These are phyloP conservation scores for Brenthis hecate DNA, from an alignment of 2,888 invertebrate species.

Conservation along the genomic window DNA sequence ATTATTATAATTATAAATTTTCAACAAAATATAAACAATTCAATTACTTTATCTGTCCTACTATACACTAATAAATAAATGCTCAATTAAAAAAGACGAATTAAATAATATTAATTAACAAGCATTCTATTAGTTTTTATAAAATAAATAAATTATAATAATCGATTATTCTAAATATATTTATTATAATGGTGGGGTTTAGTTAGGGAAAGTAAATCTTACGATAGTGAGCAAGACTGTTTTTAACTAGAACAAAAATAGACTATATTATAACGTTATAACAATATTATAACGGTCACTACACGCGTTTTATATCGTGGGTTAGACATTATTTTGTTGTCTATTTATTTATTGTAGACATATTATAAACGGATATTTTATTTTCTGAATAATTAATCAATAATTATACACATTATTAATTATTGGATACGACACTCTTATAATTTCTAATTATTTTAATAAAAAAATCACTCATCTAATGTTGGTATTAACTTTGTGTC, in stretches of 20 bases:
- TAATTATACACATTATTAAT: too few relatives aligned
- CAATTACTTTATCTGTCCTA: background rate
- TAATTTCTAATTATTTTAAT: too few relatives aligned
- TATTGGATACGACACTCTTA: too few relatives aligned
- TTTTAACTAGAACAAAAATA: background rate
- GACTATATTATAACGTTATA: background rate
- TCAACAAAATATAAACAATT: background rate
- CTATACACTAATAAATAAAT: slow-evolving; percentile 7
- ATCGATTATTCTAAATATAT: background rate
- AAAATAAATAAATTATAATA: background rate
- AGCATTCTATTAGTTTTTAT: background rate
- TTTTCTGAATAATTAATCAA: too few relatives aligned
- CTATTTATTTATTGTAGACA: too few relatives aligned
- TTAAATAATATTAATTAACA: slow-evolving; percentile 10
- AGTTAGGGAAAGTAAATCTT: background rate
- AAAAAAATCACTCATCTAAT: too few relatives aligned
- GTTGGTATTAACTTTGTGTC: too few relatives aligned
- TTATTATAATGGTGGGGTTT: slow-evolving; percentile 13
- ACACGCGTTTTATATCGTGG: too few relatives aligned
- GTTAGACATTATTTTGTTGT: too few relatives aligned
- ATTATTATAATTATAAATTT: background rate
- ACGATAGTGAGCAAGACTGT: background rate
- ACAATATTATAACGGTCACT: too few relatives aligned
- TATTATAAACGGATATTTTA: too few relatives aligned
- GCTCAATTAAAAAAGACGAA: background rate